Percentiles rank a stretch among this genome's conserved stretches.
These are phyloP conservation scores for Danio albolineatus DNA, from an alignment of 2,797 vertebrate species.

Conservation along the genomic window DNA sequence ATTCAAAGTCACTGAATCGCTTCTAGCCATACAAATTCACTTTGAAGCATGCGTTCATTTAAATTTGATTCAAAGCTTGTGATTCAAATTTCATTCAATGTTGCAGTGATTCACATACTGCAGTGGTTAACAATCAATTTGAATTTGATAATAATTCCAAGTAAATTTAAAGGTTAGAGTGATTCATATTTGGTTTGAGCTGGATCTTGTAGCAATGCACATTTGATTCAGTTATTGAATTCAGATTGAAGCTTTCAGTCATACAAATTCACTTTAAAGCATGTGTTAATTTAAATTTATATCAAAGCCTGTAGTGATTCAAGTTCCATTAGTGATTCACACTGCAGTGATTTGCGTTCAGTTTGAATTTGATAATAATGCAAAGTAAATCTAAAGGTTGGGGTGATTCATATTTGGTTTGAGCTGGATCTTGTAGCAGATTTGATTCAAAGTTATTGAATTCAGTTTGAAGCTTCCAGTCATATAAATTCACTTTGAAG, in stretches of 20 bases:
- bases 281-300: not conserved
- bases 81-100: not conserved
- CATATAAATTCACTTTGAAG: not conserved
- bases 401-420: not conserved
- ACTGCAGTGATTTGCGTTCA: too few relatives aligned
- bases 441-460: too few relatives aligned
- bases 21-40: not conserved
- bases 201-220: too few relatives aligned
- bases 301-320: not conserved
- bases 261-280: not conserved
- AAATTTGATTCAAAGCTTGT: not conserved
- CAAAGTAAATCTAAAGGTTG: too few relatives aligned
- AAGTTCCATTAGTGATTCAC: not conserved
- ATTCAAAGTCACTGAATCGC: too few relatives aligned
- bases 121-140: not conserved
- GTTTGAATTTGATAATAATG: too few relatives aligned
- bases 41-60: not conserved
- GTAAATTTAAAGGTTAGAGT: not conserved
- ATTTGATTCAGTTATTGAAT: not conserved
- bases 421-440: not conserved
- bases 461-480: not conserved
- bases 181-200: not conserved
- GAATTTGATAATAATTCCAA: not conserved
- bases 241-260: not conserved
- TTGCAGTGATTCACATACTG: too few relatives aligned